Conservation (phyloP, 2,797 vertebrate species). For the Malurus leucopterus region DNA sequence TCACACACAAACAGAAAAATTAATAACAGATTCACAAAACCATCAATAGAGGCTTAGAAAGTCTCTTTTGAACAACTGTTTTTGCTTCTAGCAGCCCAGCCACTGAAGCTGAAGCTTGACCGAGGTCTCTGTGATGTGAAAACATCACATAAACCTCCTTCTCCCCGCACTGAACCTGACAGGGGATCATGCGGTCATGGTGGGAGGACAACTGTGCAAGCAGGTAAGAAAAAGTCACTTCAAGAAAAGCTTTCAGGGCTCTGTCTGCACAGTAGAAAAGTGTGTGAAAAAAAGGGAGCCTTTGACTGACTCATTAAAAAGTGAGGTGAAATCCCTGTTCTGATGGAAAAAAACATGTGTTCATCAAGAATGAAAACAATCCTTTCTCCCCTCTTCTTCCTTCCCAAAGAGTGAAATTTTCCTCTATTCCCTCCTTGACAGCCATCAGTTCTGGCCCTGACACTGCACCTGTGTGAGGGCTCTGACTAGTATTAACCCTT, state of each 20-base stretch:
- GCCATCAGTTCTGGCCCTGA: background rate
- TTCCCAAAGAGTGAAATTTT: conserved; percentile 38
- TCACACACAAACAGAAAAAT: background rate
- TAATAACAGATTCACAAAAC: background rate
- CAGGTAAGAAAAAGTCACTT: background rate
- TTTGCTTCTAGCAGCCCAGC: background rate
- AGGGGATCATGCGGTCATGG: background rate
- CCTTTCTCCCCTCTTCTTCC: background rate
- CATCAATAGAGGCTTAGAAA: background rate
- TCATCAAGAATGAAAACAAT: background rate
- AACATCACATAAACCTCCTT: background rate
- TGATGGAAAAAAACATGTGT: background rate
- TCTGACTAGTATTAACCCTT: background rate
- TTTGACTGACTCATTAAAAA: background rate
- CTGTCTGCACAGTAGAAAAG: background rate
- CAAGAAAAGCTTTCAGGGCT: background rate
- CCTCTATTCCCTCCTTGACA: conserved; percentile 30
- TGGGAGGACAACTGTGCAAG: background rate
- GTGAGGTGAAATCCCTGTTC: background rate
- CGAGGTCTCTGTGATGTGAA: background rate
- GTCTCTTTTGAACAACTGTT: background rate
- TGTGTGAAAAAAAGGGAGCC: background rate
- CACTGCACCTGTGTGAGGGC: conserved; percentile 13
- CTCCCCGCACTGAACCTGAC: background rate
- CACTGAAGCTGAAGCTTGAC: background rate